Base-by-base conservation (phyloP, 2,888 invertebrate species). In the Trachelus tabidus region DNA sequence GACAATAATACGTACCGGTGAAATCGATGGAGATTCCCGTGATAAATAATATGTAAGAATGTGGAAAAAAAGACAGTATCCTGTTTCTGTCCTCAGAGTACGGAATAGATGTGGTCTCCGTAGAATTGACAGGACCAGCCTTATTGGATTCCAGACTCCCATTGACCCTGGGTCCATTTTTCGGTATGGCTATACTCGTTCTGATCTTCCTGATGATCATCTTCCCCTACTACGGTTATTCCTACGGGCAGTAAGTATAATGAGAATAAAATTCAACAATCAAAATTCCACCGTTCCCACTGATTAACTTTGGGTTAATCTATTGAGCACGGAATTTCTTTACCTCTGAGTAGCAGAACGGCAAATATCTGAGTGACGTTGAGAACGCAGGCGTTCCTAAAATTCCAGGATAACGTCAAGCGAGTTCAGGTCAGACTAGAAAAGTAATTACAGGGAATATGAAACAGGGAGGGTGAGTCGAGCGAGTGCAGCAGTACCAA, bases 241-340 rank as follows among this genome's bases (percentile, higher is more conserved):
- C 88, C 2, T 84, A 84, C 73, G 76, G 79, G 4, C 83, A 88
- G 91, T 91, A 84, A 90, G 91, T 90, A 82, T 3, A 56, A 23
- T 23, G 6, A 56, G 15, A 23, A 56, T 56, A 23, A 23, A 23
- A 56, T 56, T 15, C 23, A 15, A 2, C 56, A 56, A 56, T 56
- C 23, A 56, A 56, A 56, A 56, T 56, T 56, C 56, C 56, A 56
- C 23, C 23, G 56, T 56, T 56, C 23, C 56, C 56, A 23, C 56
- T 23, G 56, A 56, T 23, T 56, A 56, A 56, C 23, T 23, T 56
- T 15, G 0, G 23, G 9, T 56, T 6, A 23, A 56, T 56, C 23
- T 56, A 56, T 56, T 6, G 56, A 56, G 23, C 3, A 56, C 9
- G 56, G 56, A 56, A 56, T 56, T 56, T 56, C 23, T 56, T 56